phyloP scores from a whole-genome alignment of 2,113 vertebrate genomes.

The Hydrochoerus hydrochaeris region DNA sequence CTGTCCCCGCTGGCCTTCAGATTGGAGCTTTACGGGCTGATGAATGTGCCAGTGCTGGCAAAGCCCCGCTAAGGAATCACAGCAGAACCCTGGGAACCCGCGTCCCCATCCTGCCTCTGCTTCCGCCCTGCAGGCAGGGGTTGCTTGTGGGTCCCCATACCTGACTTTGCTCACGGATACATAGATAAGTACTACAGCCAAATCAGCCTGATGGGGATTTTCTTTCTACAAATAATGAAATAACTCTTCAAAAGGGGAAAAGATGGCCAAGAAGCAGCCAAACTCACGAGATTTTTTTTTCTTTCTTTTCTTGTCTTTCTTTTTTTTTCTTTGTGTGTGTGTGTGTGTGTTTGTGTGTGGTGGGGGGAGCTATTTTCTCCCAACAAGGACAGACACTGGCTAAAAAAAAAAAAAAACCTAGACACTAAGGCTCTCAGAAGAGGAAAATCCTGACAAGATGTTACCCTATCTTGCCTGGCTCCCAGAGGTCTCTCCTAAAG shows the following conservation, averaged over 20 bases:
- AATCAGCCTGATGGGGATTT: conserved; percentile 56
- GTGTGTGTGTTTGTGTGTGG: too few species aligned
- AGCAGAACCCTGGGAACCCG: background rate
- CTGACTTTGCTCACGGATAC: conserved; percentile 34
- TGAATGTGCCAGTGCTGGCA: background rate
- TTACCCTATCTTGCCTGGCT: background rate
- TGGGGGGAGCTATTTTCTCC: conserved; percentile 30
- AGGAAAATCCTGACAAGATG: background rate
- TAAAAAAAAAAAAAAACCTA: background rate
- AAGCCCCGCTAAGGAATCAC: background rate
- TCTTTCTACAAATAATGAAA: conserved; percentile 58
- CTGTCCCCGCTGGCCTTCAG: background rate
- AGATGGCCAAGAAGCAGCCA: conserved; percentile 47
- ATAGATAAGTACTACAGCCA: conserved; percentile 19
- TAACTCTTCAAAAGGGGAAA: conserved; percentile 69
- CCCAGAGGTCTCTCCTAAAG: background rate
- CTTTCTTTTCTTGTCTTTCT: background rate
- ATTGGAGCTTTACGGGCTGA: background rate
- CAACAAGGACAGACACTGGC: background rate
- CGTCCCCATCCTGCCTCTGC: background rate
- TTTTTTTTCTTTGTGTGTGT: background rate
- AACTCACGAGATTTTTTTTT: background rate
- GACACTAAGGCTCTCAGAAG: background rate
- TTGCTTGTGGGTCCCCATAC: background rate
- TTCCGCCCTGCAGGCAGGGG: background rate